Percentiles rank a stretch among this genome's conserved stretches.
These are phyloP conservation scores for Prolemur simus DNA, from an alignment of 2,113 vertebrate species.

Conservation along the genomic window DNA sequence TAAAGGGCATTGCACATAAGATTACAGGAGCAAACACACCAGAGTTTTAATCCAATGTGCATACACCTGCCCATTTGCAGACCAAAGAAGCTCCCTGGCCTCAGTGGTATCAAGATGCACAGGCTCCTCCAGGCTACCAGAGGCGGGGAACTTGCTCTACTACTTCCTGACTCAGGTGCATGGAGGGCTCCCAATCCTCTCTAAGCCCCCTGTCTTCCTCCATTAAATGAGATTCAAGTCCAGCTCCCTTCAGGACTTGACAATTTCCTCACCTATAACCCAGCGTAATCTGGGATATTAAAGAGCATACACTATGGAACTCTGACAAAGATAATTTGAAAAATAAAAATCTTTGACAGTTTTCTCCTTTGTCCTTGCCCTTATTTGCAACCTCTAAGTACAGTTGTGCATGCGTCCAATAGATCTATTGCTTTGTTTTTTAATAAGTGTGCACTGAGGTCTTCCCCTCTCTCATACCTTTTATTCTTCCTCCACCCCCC, in stretches of 20 bases:
- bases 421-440: not conserved
- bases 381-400: not conserved
- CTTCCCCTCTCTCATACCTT: not conserved
- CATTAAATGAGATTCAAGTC: not conserved
- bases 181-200: not conserved
- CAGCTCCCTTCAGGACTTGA: not conserved
- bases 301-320: not conserved
- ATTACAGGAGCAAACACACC: not conserved
- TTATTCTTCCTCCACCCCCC: not conserved
- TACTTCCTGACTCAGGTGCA: not conserved
- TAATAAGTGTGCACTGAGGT: not conserved
- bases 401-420: not conserved
- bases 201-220: not conserved
- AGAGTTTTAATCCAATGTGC: not conserved
- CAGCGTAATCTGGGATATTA: not conserved
- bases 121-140: not conserved
- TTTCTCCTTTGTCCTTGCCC: not conserved
- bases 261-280: not conserved
- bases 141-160: rapidly evolving
- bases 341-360: conserved; percentile 1
- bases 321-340: not conserved
- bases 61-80: not conserved
- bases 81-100: not conserved
- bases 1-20: not conserved
- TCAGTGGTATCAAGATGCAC: not conserved